Evolutionary conservation across 2,888 invertebrate genomes (phyloP), one percentile per base, ranked within the genome.

Genomic region (Acanthococcus lagerstroemiae): DNA sequence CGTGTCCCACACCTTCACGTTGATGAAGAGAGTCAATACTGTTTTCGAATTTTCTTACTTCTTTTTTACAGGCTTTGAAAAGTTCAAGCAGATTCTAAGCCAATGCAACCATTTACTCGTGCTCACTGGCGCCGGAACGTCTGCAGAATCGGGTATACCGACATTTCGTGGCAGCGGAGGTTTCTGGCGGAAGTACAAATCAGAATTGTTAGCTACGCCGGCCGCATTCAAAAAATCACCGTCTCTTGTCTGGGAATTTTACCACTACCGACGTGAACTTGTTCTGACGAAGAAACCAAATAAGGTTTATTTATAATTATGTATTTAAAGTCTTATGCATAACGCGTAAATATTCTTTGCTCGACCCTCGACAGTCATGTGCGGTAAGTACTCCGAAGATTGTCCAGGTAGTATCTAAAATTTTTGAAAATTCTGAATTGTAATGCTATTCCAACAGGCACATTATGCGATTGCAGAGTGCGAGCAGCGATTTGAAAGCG

Each of bases 221-320:
- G 79, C 80, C 72, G 88, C 89, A 0, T 91, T 91, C 74, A 76
- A 75, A 65, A 77, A 79, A 4, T 84, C 84, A 73, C 90, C 91
- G 0, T 84, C 87, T 25, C 78, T 91, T 26, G 91, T 93, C 26
- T 92, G 92, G 92, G 90, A 92, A 75, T 92, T 92, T 77, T 92
- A 92, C 74, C 89, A 90, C 73, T 89, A 90, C 73, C 80, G 91
- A 70, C 78, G 92, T 72, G 87, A 86, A 76, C 78, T 87, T n/a
- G 89, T 88, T 48, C 81, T 82, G 45, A 83, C 84, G 65, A 85
- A 86, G 45, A 72, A 81, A 68, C 87, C 88, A 12, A 88, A 88
- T 75, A 79, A 81, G 73, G 88, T 86, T 78, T 74, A 73, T 71
- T 15, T 55, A 22, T 1, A 9, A 22, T 52, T 52, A 7, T 22